Evolutionary conservation across 2,888 invertebrate species (phyloP).

Genomic region (Cosmopolites sordidus): DNA sequence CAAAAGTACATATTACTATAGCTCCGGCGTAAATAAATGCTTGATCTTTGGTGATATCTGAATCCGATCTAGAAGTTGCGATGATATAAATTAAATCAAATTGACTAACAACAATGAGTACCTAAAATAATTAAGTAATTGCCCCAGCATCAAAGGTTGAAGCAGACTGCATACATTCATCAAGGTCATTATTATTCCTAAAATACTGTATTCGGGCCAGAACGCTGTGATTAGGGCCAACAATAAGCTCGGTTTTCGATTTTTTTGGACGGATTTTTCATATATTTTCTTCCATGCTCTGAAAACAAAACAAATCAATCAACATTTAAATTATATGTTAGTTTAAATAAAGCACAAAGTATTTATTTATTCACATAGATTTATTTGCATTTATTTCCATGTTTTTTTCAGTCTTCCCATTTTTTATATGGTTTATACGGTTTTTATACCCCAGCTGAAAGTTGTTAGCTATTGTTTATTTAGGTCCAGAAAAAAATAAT

Average conservation of each 20-base stretch:
- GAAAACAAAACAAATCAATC: no score
- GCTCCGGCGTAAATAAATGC: slow-evolving; percentile 61
- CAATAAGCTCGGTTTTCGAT: slow-evolving; percentile 59
- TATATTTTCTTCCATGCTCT: slow-evolving; percentile 21
- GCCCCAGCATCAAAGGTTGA: slow-evolving; percentile 63
- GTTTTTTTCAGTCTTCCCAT: no score
- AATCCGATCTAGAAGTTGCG: slow-evolving; percentile 4
- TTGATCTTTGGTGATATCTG: slow-evolving; percentile 46
- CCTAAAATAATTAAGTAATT: slow-evolving; percentile 48
- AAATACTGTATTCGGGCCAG: slow-evolving; percentile 60
- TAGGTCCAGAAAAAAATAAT: no score
- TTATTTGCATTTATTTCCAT: no score
- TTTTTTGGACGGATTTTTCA: slow-evolving; percentile 53
- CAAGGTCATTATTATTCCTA: slow-evolving; percentile 61
- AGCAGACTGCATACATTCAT: slow-evolving; percentile 58
- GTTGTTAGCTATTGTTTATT: no score
- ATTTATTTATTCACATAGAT: no score
- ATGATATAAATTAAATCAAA: no score
- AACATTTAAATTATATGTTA: no score
- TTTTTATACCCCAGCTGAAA: no score
- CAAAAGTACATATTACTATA: slow-evolving; percentile 54
- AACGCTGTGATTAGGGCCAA: slow-evolving; percentile 64
- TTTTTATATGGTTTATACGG: no score
- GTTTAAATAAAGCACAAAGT: no score
- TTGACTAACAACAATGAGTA: no score